Evolutionary conservation across 30 jellyfish, hydroid and myxozoan genomes (phyloP).

Genomic region (Chironex yamaguchii): DNA sequence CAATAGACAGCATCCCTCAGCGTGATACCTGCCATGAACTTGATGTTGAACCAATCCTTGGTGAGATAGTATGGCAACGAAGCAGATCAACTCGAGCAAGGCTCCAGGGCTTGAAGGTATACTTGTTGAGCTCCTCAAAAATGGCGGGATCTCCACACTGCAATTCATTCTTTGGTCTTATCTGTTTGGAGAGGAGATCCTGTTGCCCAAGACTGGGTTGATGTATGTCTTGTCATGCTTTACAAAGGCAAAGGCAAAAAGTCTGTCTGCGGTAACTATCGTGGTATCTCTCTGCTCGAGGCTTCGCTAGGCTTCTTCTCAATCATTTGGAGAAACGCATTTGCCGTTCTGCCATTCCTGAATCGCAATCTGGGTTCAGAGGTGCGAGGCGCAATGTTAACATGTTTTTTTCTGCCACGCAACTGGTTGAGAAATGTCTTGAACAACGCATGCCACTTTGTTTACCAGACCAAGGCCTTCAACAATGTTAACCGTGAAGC

Average conservation of each 20-base stretch:
- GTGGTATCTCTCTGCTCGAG: not conserved
- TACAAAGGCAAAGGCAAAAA: not conserved
- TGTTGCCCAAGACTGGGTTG: not conserved
- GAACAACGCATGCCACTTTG: not conserved
- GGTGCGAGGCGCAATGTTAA: not conserved
- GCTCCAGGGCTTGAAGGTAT: not conserved
- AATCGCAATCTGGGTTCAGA: not conserved
- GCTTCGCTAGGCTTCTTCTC: not conserved
- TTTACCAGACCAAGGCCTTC: no score
- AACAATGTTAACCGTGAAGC: no score
- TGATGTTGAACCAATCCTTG: not conserved
- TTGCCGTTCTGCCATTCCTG: not conserved
- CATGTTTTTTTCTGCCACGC: not conserved
- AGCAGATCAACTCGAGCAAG: not conserved
- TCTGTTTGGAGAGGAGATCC: not conserved
- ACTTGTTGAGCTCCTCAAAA: not conserved
- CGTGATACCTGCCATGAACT: not conserved
- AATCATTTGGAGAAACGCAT: not conserved
- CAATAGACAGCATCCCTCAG: not conserved
- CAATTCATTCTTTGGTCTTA: not conserved
- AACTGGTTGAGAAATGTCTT: not conserved
- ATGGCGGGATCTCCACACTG: not conserved
- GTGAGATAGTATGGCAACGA: not conserved
- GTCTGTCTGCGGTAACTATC: not conserved
- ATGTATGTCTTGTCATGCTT: not conserved